Evolutionary conservation across 2,113 vertebrate species (phyloP).

Genomic region (Hippocampus comes): DNA sequence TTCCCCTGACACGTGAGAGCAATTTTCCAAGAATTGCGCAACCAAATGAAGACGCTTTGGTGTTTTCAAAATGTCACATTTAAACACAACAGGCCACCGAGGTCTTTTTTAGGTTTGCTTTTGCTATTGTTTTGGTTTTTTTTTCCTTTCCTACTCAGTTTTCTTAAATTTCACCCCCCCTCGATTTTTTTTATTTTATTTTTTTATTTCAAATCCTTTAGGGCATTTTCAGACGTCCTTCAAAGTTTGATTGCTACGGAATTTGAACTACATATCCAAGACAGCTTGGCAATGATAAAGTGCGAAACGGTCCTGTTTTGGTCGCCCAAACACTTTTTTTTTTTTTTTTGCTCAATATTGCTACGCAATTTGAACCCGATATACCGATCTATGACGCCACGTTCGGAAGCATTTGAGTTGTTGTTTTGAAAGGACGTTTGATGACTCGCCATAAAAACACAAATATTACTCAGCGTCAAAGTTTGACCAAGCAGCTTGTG

Average conservation of each 20-base stretch:
- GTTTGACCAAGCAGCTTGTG: neutral
- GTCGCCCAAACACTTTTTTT: too few relatives aligned
- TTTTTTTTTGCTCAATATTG: too few relatives aligned
- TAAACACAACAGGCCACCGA: neutral
- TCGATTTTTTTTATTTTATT: conserved; percentile 6
- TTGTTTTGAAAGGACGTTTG: neutral
- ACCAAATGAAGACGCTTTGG: conserved; percentile 28
- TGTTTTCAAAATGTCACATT: conserved; percentile 9
- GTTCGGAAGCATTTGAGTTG: too few relatives aligned
- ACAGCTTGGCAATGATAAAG: too few relatives aligned
- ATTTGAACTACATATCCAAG: too few relatives aligned
- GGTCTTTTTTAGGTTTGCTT: neutral
- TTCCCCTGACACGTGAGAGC: conserved; percentile 54
- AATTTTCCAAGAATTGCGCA: conserved; percentile 42
- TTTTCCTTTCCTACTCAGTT: conserved; percentile 31
- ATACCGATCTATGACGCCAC: too few relatives aligned
- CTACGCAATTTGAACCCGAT: too few relatives aligned
- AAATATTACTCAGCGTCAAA: neutral
- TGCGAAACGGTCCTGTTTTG: too few relatives aligned
- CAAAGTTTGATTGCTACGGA: too few relatives aligned
- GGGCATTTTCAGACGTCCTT: neutral
- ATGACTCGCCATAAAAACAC: too few relatives aligned
- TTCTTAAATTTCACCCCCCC: neutral
- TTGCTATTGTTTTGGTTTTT: neutral
- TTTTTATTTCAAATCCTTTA: neutral